Conservation (phyloP, 2,113 vertebrate species). For the Sprattus sprattus region DNA sequence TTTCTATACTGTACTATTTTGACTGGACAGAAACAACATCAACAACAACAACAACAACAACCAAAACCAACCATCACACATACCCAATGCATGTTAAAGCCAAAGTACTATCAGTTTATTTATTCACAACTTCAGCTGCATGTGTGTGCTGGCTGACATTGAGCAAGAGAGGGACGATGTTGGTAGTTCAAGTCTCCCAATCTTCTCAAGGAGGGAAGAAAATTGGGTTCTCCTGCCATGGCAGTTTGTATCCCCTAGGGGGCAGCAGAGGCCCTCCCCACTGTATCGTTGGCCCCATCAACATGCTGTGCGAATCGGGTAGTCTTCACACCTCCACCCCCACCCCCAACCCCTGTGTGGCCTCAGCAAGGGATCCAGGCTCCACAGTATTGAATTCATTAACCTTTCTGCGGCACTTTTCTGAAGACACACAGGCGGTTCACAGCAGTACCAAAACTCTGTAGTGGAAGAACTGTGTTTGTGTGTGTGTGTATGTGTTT, state of each 20-base stretch:
- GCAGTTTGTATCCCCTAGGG: conserved; percentile 55
- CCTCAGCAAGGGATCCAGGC: conserved; percentile 57
- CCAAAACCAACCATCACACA: neutral
- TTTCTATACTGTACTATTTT: too few species aligned
- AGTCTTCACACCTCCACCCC: neutral
- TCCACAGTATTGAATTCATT: conserved; percentile 63
- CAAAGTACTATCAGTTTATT: neutral
- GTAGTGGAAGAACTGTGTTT: conserved; percentile 28
- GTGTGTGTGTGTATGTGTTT: neutral
- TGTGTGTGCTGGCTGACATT: neutral
- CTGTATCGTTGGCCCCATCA: conserved; percentile 43
- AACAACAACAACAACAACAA: too few species aligned
- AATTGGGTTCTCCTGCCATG: conserved; percentile 38
- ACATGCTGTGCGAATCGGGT: conserved; percentile 46
- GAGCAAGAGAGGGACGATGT: neutral
- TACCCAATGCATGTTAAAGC: neutral
- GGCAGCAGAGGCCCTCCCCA: conserved; percentile 60
- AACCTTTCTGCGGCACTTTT: conserved; percentile 64
- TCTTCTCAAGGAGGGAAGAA: neutral
- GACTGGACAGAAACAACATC: too few species aligned
- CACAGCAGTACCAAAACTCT: conserved; percentile 45
- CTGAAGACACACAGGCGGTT: conserved; percentile 44
- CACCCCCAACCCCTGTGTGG: conserved; percentile 29
- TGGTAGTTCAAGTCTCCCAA: neutral
- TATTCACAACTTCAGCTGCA: neutral